Evolutionary conservation across 2,888 invertebrate species (phyloP), one percentile per base, ranked within the genome.

Genomic region (Xanthia icteritia): DNA sequence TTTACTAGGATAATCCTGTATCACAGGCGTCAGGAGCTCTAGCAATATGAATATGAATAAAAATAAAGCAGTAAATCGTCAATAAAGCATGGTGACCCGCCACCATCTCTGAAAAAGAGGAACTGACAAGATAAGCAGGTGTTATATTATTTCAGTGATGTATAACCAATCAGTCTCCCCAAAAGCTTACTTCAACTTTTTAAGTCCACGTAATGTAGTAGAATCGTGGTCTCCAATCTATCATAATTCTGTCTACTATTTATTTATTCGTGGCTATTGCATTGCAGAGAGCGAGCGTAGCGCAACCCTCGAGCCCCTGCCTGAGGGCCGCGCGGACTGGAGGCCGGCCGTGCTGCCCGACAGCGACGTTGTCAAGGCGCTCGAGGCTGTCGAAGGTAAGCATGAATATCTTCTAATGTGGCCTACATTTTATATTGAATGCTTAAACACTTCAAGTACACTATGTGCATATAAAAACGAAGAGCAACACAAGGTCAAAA

Each of bases 321-420:
- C 98, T 31, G 99, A 98, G 97, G 91, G 87, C n/a, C 93, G 93
- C 91, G 97, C 97, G 31, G 98, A 98, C 91, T 98, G 99, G 98
- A 97, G 98, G 89, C 98, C 98, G 48, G 97, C 98, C 58, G 97
- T 97, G 87, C 97, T 98, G 63, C 97, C 98, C 67, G 98, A 98
- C 91, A 98, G 98, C 93, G 99, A 98, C 94, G 98, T 99, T 56
- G 98, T 98, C 86, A 97, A 98, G 82, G 98, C 98, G 67, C 98
- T 99, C 97, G 98, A 99, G 95, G 98, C 98, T 58, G 98, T 99
- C 75, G 98, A 98, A 97, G 98, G 98, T 98, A 70, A 76, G 36
- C 31, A 11, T 42, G 3, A 23, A 8, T 17, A 23, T 27, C 15
- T 27, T 45, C 0, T 45, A 31, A 15, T n/a, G 36, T 39, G n/a